Conservation (phyloP, 2,113 vertebrate species). For the Pavo muticus region DNA sequence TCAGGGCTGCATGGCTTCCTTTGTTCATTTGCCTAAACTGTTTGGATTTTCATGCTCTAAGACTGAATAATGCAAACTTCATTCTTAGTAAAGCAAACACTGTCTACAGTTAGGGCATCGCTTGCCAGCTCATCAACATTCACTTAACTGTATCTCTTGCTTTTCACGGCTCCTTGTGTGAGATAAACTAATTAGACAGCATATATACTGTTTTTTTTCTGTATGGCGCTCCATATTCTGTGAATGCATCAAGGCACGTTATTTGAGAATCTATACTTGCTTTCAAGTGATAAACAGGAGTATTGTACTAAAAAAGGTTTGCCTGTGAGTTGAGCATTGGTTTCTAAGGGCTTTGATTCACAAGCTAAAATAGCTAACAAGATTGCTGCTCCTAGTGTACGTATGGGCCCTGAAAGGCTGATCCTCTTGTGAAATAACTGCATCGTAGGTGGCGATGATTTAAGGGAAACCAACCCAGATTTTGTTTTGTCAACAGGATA, state of each 20-base stretch:
- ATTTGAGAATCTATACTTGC: background rate
- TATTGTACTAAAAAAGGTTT: background rate
- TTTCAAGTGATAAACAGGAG: constrained; percentile 1
- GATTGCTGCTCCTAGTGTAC: background rate
- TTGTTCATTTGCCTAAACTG: constrained; percentile 54
- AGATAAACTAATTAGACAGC: constrained; percentile 26
- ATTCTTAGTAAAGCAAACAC: constrained; percentile 49
- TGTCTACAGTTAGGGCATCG: constrained; percentile 41
- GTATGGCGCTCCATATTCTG: background rate
- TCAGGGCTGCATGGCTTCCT: constrained; percentile 77
- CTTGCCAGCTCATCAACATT: constrained; percentile 57
- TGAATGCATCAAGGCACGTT: background rate
- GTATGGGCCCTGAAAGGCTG: background rate
- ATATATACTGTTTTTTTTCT: background rate
- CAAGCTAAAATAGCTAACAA: background rate
- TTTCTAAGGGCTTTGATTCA: constrained; percentile 34
- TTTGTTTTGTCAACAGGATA: background rate
- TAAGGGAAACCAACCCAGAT: background rate
- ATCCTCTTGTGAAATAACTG: background rate
- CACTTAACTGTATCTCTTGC: constrained; percentile 42
- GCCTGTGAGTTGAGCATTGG: background rate
- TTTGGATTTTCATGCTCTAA: constrained; percentile 56
- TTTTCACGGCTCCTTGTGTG: constrained; percentile 38
- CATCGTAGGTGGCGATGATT: background rate
- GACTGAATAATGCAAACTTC: constrained; percentile 33